These are phyloP conservation scores for Caenorhabditis sp. DNA, from an alignment of 2,888 invertebrate species.

Conservation along the genomic window DNA sequence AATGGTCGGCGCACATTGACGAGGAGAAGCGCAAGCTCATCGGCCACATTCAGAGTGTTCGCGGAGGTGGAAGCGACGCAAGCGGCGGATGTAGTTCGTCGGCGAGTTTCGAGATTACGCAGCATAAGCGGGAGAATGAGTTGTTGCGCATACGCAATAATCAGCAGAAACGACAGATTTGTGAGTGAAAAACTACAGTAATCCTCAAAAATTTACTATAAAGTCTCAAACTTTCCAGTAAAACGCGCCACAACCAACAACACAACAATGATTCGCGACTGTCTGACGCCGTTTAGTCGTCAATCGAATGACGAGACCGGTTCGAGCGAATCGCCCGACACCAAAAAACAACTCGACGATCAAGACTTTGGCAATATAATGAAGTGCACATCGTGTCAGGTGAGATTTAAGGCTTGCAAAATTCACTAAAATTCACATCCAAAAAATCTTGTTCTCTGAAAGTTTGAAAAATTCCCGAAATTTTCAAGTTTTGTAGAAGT, in stretches of 20 bases:
- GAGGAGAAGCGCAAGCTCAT: slow-evolving; percentile 49
- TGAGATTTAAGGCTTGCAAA: no score
- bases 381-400: slow-evolving; percentile 46
- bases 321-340: slow-evolving; percentile 50
- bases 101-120: slow-evolving; percentile 16
- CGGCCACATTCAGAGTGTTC: slow-evolving; percentile 34
- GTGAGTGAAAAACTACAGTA: slow-evolving; percentile 25
- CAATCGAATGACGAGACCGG: slow-evolving; percentile 57
- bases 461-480: no score
- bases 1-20: slow-evolving; percentile 55
- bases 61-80: no score
- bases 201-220: not conserved
- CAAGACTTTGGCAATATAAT: slow-evolving; percentile 29
- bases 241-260: slow-evolving; percentile 28
- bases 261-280: slow-evolving; percentile 39
- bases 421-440: no score
- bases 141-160: slow-evolving; percentile 54
- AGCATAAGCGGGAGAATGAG: slow-evolving; percentile 54
- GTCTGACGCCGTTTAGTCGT: slow-evolving; percentile 53
- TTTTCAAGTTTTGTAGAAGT: no score
- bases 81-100: slow-evolving; percentile 1
- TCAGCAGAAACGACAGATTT: slow-evolving; percentile 58
- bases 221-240: slow-evolving; percentile 27
- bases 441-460: no score
- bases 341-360: slow-evolving; percentile 49